These are phyloP conservation scores for Diarsia brunnea DNA, from an alignment of 2,888 invertebrate species.

Conservation along the genomic window DNA sequence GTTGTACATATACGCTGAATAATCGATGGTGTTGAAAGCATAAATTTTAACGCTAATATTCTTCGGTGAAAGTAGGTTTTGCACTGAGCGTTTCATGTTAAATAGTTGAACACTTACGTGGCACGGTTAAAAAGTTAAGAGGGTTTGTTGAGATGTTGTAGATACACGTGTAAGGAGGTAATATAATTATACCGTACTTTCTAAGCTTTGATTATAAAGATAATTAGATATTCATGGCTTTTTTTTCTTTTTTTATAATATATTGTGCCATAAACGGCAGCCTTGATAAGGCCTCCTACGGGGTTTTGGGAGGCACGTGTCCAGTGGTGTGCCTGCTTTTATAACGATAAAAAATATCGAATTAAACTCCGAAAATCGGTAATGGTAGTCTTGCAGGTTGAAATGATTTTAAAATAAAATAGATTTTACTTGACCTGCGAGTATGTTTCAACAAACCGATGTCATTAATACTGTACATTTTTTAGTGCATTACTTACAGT, in stretches of 20 bases:
- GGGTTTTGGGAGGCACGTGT: background rate
- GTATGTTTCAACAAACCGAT: background rate
- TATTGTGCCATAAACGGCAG: background rate
- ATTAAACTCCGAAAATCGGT: background rate
- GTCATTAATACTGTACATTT: background rate
- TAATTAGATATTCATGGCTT: background rate
- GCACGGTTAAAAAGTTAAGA: conserved; percentile 44
- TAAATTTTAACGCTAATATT: conserved; percentile 65
- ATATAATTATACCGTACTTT: background rate
- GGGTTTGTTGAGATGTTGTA: conserved; percentile 8
- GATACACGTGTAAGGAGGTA: background rate
- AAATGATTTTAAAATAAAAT: background rate
- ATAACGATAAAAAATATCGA: background rate
- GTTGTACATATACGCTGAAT: conserved; percentile 71
- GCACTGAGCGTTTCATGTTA: conserved; percentile 46
- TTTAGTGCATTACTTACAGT: background rate
- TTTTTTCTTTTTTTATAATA: background rate
- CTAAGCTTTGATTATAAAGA: background rate
- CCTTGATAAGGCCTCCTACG: background rate
- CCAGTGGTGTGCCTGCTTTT: background rate
- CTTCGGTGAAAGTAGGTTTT: conserved; percentile 51
- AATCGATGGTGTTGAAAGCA: conserved; percentile 73
- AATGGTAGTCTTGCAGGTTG: background rate
- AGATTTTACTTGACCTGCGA: too few species aligned
- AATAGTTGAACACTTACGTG: conserved; percentile 58